Base-by-base conservation (phyloP, 92 coral and sea anemone species). In the Epizoanthus stellaris region DNA sequence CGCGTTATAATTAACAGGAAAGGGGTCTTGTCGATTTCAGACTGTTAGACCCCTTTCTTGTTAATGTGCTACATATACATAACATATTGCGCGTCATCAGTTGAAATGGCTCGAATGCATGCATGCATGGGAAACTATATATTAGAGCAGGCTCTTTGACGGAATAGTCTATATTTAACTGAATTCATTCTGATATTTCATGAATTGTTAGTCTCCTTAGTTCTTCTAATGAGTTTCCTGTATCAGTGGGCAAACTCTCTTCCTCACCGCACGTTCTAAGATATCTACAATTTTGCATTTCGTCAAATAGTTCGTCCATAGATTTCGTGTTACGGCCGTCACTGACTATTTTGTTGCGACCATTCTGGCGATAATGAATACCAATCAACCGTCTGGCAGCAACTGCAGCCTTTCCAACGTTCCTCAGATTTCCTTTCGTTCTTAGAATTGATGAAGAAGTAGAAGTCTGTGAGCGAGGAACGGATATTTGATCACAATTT, bases 231-330 rank as follows among this genome's bases (percentile, higher is more conserved):
- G 56, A 52, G 4, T 43, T 68, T 42, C 14, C 73, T 15, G 39
- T 42, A 12, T 68, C 73, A 38, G 16, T 43, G 73, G 20, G 11
- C 6, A 43, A 68, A 25, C 73, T 68, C 11, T 43, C 20, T 60
- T 76, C 56, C 14, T 13, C 81, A 76, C n/a, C 68, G 9, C 81
- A 67, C n/a, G 61, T 56, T 63, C 91, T 75, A 23, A 88, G 21
- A 25, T 88, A 88, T 70, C 91, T 77, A 47, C 91, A 88, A 13
- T 84, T 81, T 83, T 88, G 83, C 84, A 88, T 88, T 67, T 88
- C 91, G 39, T 88, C 88, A 60, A 88, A 88, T 39, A 88, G 86
- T 36, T 83, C 34, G 19, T 88, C 91, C 15, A 83, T 73, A 74
- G 87, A 49, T 70, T 88, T 88, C 8, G 70, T 47, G 34, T 69